Evolutionary conservation across 2,888 invertebrate genomes (phyloP).

Genomic region (Sussaba pulchella): DNA sequence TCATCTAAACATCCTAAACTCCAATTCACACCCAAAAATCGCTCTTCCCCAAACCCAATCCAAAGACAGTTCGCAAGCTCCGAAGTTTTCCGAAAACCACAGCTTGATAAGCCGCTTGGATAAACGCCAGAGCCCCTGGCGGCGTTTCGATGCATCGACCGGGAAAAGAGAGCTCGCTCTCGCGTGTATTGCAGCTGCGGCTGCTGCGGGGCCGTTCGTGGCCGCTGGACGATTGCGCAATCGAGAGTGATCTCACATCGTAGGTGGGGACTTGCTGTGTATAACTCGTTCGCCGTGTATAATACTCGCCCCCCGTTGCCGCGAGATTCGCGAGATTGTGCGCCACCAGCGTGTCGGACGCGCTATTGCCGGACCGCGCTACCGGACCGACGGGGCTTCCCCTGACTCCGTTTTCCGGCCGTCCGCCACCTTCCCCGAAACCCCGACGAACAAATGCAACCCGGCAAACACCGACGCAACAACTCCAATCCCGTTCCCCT

Average conservation of each 20-base stretch:
- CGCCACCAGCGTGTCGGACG: constrained; percentile 56
- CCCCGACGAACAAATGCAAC: background rate
- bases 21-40: too few species aligned
- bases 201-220: constrained; percentile 21
- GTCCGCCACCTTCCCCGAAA: constrained; percentile 19
- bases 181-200: constrained; percentile 17
- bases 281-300: constrained; percentile 30
- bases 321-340: constrained; percentile 39
- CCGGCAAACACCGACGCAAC: constrained; percentile 25
- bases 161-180: constrained; percentile 43
- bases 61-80: too few species aligned
- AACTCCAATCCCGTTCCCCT: background rate
- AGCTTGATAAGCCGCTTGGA: too few species aligned
- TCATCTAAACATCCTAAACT: too few species aligned
- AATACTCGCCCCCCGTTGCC: constrained; percentile 53
- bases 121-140: constrained; percentile 27
- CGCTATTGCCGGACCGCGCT: constrained; percentile 52
- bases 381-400: constrained; percentile 36
- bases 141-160: constrained; percentile 33
- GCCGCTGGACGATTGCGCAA: constrained; percentile 82
- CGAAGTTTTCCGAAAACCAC: too few species aligned
- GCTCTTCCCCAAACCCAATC: too few species aligned
- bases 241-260: constrained; percentile 82
- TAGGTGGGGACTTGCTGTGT: constrained; percentile 78
- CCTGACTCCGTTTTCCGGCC: constrained; percentile 21